Base-by-base conservation (phyloP, 2,113 vertebrate genomes). In the Oncorhynchus kisutch region DNA sequence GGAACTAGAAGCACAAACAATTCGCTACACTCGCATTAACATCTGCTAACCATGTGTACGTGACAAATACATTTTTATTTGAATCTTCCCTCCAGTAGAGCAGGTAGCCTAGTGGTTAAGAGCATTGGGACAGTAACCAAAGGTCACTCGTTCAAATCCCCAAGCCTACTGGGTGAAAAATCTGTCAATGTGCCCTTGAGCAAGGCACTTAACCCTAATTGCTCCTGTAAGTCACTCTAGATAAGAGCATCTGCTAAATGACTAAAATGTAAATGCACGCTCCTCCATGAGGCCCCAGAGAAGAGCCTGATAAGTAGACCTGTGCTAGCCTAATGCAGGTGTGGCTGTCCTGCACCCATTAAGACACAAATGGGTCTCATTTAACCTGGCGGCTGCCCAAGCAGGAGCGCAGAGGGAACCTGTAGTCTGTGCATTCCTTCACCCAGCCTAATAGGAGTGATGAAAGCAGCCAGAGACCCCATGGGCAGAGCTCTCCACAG, bases 361-460 rank as follows among this genome's bases (percentile, higher is more conserved):
- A 39, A 39, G 72, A 1, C 25, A 85, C 67, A 79, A 81, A 80
- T 79, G 78, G 45, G 74, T 29, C 67, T 72, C 77, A 81, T 80
- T 72, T 64, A 76, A 81, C 81, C 84, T 82, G 81, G 82, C 81
- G 59, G 77, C 75, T 22, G 73, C 67, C 80, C 80, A 75, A 62
- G 18, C 29, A 49, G 62, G 62, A 14, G 73, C 71, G 81, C 54
- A 72, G 51, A 59, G 77, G 78, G 81, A 80, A 74, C 69, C 77
- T 39, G 68, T 80, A 77, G 75, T 69, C 74, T 34, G 77, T 73
- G 81, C 86, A 91, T 91, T 91, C 88, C 86, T 85, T 64, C 57
- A 49, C 60, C 72, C 70, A 49, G 65, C 84, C 81, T 86, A 89
- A 90, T 87, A 80, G 84, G 48, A 84, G 88, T 51, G 87, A 87